A percentile compares a stretch with the other conserved stretches of the same genome.
phyloP scores from a whole-genome alignment of 1,140 invertebrate genomes.

The Parasteatoda tepidariorum region DNA sequence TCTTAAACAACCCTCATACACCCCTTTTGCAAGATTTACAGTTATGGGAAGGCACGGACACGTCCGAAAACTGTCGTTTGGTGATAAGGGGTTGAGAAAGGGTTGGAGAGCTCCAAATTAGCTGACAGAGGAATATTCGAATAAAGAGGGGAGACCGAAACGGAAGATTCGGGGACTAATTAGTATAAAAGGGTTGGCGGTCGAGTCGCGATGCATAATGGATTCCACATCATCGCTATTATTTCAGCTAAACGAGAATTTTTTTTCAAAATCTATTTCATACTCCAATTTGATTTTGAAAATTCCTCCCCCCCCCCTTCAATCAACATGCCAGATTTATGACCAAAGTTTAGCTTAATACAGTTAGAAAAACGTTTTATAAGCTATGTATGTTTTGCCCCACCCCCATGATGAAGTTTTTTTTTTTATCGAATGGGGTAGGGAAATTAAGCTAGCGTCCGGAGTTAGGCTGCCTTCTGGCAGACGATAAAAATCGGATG shows the following conservation, averaged over 20 bases:
- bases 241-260: slow-evolving; percentile 14
- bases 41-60: slow-evolving; percentile 26
- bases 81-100: slow-evolving; percentile 24
- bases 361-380: slow-evolving; percentile 21
- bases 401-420: not conserved
- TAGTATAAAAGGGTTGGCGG: slow-evolving; percentile 57
- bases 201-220: slow-evolving; percentile 46
- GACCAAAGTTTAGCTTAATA: slow-evolving; percentile 19
- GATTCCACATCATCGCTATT: slow-evolving; percentile 23
- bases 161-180: slow-evolving; percentile 14
- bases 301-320: slow-evolving; percentile 5
- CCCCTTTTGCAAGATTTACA: slow-evolving; percentile 48
- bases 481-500: slow-evolving; percentile 26
- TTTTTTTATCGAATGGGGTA: not conserved
- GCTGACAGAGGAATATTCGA: not conserved
- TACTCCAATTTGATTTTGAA: slow-evolving; percentile 21
- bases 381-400: not conserved
- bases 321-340: slow-evolving; percentile 40
- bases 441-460: slow-evolving; percentile 39
- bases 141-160: slow-evolving; percentile 5
- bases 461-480: slow-evolving; percentile 39
- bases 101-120: slow-evolving; percentile 32
- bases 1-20: not conserved
- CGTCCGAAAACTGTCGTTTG: slow-evolving; percentile 29
- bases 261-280: not conserved